Evolutionary conservation across 2,113 vertebrate species (phyloP).

Genomic region (Phycodurus eques): DNA sequence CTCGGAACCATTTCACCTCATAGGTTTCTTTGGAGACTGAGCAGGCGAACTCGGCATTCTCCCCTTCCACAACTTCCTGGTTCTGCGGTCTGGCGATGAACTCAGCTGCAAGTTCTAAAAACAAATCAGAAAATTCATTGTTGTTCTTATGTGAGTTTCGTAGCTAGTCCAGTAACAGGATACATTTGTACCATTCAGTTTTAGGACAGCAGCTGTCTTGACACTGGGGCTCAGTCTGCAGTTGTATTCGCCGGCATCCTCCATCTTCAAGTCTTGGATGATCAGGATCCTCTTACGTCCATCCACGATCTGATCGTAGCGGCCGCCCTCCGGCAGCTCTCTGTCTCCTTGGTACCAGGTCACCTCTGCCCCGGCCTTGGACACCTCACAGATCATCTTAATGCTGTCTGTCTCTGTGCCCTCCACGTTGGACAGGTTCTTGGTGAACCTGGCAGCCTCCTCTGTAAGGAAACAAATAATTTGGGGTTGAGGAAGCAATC

Average conservation of each 20-base stretch:
- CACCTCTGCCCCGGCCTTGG: conserved; percentile 87
- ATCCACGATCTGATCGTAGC: conserved; percentile 86
- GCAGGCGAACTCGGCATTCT: conserved; percentile 91
- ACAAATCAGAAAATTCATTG: conserved; percentile 22
- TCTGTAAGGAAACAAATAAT: conserved; percentile 71
- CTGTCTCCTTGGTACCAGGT: conserved; percentile 88
- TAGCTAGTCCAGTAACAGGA: neutral
- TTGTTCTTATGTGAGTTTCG: too few relatives aligned
- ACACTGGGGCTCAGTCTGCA: conserved; percentile 81
- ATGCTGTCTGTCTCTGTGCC: conserved; percentile 91
- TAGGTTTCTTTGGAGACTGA: conserved; percentile 91
- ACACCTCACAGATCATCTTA: conserved; percentile 93
- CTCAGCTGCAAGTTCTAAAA: conserved; percentile 91
- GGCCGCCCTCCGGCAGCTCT: conserved; percentile 89
- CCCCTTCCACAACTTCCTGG: conserved; percentile 91
- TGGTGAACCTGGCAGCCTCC: conserved; percentile 93
- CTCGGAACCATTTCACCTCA: conserved; percentile 86
- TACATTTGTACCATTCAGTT: conserved; percentile 72
- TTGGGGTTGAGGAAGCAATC: neutral
- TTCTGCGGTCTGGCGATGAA: conserved; percentile 92
- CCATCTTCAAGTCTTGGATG: conserved; percentile 83
- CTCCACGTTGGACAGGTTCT: conserved; percentile 91
- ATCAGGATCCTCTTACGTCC: conserved; percentile 88
- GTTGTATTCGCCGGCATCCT: conserved; percentile 84
- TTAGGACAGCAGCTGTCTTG: conserved; percentile 82